Evolutionary conservation across 30 jellyfish, hydroid and myxozoan species (phyloP).

Genomic region (Aurelia aurita complex sp. Pacific): DNA sequence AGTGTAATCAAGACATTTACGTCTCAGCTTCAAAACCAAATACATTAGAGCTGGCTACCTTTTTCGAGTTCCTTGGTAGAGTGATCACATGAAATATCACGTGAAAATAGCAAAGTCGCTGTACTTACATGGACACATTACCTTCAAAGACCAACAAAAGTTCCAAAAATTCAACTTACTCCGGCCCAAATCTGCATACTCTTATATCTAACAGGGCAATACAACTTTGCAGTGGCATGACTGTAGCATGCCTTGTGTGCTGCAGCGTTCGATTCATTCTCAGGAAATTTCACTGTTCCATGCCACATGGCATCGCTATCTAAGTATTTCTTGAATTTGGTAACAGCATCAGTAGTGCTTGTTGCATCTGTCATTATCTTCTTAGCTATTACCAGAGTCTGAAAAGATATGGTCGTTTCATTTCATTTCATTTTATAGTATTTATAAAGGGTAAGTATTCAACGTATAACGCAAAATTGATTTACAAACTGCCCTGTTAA

Average conservation of each 20-base stretch:
- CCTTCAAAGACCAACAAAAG: neutral
- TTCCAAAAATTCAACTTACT: conserved; percentile 28
- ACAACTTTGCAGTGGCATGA: conserved; percentile 61
- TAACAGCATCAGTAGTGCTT: conserved; percentile 66
- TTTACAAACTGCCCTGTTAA: no score
- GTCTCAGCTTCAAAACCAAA: no score
- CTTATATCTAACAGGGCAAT: conserved; percentile 95
- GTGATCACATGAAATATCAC: no score
- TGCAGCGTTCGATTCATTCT: conserved; percentile 68
- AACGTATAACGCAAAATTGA: no score
- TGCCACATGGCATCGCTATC: conserved; percentile 85
- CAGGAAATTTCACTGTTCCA: conserved; percentile 81
- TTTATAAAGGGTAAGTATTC: no score
- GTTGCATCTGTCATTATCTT: conserved; percentile 66
- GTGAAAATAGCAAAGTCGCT: neutral
- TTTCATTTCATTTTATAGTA: no score
- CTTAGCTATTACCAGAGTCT: conserved; percentile 73
- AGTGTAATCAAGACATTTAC: no score
- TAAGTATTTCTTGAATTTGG: conserved; percentile 53
- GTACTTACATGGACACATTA: neutral
- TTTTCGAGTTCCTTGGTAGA: no score
- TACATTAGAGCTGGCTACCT: no score
- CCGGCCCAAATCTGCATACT: conserved; percentile 79
- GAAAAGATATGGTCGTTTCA: neutral
- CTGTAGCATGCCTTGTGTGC: conserved; percentile 75